A percentile compares a stretch with the other conserved stretches of the same genome.
Evolutionary conservation across 1,140 invertebrate species (phyloP).

Genomic region (Littorina saxatilis): DNA sequence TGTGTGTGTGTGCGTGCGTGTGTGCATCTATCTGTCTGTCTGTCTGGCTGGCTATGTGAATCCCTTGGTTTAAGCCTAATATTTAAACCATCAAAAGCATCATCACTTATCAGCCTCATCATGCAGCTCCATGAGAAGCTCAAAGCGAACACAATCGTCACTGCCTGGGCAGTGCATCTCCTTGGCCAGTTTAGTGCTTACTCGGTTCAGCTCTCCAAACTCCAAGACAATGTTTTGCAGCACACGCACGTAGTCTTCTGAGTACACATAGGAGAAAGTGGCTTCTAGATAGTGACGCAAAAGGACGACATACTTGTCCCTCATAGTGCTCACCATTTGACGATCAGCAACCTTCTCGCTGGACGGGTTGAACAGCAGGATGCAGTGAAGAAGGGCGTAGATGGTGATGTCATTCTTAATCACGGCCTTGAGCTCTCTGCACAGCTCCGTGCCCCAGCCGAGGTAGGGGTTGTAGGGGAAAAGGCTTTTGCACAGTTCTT

Average conservation of each 20-base stretch:
- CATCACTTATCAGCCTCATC: background rate
- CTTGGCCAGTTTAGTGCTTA: background rate
- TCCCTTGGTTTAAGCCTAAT: too few species aligned
- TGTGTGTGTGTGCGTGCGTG: constrained; percentile 1
- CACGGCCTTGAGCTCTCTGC: constrained; percentile 77
- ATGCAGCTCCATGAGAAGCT: background rate
- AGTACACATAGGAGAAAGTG: constrained; percentile 78
- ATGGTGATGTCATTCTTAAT: constrained; percentile 76
- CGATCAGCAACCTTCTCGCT: constrained; percentile 86
- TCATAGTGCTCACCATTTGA: constrained; percentile 80
- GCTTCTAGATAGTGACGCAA: constrained; percentile 90
- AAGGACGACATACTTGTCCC: constrained; percentile 94
- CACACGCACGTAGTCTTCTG: constrained; percentile 54
- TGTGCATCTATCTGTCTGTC: background rate
- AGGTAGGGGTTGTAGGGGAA: constrained; percentile 65
- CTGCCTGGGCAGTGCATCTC: background rate
- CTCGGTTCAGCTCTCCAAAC: background rate
- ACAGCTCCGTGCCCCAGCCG: constrained; percentile 66
- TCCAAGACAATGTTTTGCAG: background rate
- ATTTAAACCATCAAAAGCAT: background rate
- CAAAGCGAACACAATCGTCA: background rate
- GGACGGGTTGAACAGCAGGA: constrained; percentile 90
- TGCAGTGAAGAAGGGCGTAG: constrained; percentile 91
- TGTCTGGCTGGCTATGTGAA: background rate
- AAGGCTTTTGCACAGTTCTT: constrained; percentile 61